A percentile compares a stretch with the other conserved stretches of the same genome.
phyloP scores from a whole-genome alignment of 2,797 vertebrate genomes.

The Gymnothorax javanicus region DNA sequence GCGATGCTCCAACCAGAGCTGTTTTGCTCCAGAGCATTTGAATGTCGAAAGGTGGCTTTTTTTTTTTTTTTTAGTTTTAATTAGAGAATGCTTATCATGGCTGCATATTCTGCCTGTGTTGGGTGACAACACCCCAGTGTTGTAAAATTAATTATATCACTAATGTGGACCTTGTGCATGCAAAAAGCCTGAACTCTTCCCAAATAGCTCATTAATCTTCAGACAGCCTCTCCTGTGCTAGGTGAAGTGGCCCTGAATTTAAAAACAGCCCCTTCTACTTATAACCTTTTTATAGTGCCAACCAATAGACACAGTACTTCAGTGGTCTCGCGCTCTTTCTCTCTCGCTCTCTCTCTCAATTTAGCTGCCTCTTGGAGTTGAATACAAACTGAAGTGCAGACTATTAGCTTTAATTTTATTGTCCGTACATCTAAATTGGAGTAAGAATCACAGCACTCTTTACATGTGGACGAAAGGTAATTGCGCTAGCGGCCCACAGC shows the following conservation, averaged over 20 bases:
- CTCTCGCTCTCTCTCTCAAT: constrained; percentile 7
- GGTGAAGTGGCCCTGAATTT: constrained; percentile 82
- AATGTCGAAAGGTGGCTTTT: constrained; percentile 66
- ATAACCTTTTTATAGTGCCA: constrained; percentile 64
- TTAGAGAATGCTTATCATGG: constrained; percentile 83
- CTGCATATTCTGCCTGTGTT: constrained; percentile 61
- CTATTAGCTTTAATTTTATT: too few relatives aligned
- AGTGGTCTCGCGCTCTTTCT: constrained; percentile 43
- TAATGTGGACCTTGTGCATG: constrained; percentile 75
- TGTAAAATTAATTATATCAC: constrained; percentile 89
- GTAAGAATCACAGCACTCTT: too few relatives aligned
- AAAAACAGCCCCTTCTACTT: constrained; percentile 67
- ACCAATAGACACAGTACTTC: background rate
- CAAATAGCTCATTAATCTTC: constrained; percentile 90
- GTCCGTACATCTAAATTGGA: too few relatives aligned
- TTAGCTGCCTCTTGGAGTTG: too few relatives aligned
- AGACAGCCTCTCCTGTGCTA: constrained; percentile 70
- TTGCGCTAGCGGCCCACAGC: too few relatives aligned
- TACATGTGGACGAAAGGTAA: too few relatives aligned
- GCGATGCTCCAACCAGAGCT: background rate
- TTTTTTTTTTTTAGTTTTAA: constrained; percentile 72
- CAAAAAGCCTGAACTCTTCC: constrained; percentile 80
- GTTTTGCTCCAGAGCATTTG: constrained; percentile 55
- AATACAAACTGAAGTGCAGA: too few relatives aligned
- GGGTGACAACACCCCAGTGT: constrained; percentile 78